phyloP scores from a whole-genome alignment of 1,140 invertebrate species.

The Probaryconus sp. region DNA sequence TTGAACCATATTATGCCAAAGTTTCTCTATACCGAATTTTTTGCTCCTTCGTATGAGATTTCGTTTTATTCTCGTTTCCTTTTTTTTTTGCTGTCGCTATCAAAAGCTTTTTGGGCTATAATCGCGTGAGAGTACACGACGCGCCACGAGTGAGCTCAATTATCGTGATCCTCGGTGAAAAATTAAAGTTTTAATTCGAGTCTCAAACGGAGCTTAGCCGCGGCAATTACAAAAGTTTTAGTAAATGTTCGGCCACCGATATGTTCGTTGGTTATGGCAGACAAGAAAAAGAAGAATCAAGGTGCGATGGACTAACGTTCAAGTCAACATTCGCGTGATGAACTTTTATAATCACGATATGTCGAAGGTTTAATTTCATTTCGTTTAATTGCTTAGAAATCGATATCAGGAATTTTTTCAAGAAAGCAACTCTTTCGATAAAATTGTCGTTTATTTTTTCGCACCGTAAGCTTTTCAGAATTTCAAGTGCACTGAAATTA shows the following conservation, averaged over 20 bases:
- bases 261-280: slow-evolving; percentile 44
- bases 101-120: slow-evolving; percentile 60
- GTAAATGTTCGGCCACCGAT: slow-evolving; percentile 65
- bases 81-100: slow-evolving; percentile 28
- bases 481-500: slow-evolving; percentile 1
- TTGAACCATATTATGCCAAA: slow-evolving; percentile 22
- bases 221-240: slow-evolving; percentile 72
- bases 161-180: slow-evolving; percentile 65
- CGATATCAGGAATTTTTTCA: slow-evolving; percentile 10
- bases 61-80: slow-evolving; percentile 6
- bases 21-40: slow-evolving; percentile 25
- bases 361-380: slow-evolving; percentile 51
- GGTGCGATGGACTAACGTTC: slow-evolving; percentile 42
- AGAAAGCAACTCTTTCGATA: slow-evolving; percentile 27
- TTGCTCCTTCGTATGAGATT: neutral
- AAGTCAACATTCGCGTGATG: slow-evolving; percentile 52
- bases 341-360: slow-evolving; percentile 61
- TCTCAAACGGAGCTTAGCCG: slow-evolving; percentile 67
- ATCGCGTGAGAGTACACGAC: slow-evolving; percentile 65
- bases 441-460: slow-evolving; percentile 17
- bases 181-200: slow-evolving; percentile 75
- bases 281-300: slow-evolving; percentile 35
- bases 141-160: slow-evolving; percentile 61
- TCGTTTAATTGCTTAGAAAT: neutral
- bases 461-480: neutral